Conservation (phyloP, 1,140 invertebrate species). For the Dendrolimus kikuchii region DNA sequence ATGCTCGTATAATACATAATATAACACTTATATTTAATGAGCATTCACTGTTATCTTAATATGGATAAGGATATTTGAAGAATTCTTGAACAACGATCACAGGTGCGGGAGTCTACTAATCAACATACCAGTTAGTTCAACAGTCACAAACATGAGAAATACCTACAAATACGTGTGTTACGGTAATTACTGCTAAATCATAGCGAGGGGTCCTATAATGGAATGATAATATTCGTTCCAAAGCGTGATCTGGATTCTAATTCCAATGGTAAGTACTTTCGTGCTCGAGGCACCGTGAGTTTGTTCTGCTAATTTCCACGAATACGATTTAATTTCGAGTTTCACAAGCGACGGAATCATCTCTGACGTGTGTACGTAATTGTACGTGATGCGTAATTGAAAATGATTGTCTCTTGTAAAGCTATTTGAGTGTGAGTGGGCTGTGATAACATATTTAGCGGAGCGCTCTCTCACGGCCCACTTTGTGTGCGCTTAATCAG, state of each 20-base stretch:
- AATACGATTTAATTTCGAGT: conserved; percentile 11
- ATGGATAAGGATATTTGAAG: too few species aligned
- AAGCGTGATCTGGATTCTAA: conserved; percentile 20
- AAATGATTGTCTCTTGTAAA: conserved; percentile 7
- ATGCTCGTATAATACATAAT: too few species aligned
- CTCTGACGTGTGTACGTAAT: neutral
- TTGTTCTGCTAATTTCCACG: neutral
- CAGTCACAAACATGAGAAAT: neutral
- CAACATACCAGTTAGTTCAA: too few species aligned
- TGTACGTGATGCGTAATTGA: conserved; percentile 10
- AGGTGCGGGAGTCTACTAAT: too few species aligned
- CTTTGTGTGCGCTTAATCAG: too few species aligned
- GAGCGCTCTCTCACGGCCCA: too few species aligned
- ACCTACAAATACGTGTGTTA: conserved; percentile 4
- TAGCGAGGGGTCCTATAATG: conserved; percentile 18
- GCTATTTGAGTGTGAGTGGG: neutral
- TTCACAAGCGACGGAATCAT: neutral
- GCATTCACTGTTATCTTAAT: too few species aligned
- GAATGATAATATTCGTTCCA: conserved; percentile 21
- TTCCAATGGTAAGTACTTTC: conserved; percentile 1
- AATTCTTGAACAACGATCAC: too few species aligned
- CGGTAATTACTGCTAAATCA: conserved; percentile 16
- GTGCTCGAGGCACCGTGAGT: neutral
- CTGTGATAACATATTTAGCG: conserved; percentile 4
- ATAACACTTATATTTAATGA: too few species aligned